These are phyloP conservation scores for Pseudopleuronectes americanus DNA, from an alignment of 2,797 vertebrate genomes.

Conservation along the genomic window DNA sequence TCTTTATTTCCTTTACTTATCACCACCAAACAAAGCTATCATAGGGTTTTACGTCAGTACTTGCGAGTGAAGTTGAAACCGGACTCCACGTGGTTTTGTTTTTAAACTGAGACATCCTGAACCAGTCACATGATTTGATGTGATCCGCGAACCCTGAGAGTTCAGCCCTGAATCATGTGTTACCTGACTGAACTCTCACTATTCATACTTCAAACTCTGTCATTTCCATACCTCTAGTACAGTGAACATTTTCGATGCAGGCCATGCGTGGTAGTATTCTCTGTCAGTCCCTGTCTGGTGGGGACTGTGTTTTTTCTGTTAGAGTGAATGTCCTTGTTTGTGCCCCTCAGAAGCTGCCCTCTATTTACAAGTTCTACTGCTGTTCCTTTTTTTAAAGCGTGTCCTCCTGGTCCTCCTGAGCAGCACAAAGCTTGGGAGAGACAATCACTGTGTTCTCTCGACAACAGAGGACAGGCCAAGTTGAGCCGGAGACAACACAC, in stretches of 20 bases:
- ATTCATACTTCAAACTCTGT: too few species aligned
- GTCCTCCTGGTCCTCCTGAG: constrained; percentile 46
- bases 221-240: too few species aligned
- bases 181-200: background rate
- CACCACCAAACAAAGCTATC: too few species aligned
- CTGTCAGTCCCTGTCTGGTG: constrained; percentile 1
- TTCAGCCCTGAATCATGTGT: background rate
- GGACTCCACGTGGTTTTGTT: too few species aligned
- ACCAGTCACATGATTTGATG: too few species aligned
- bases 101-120: too few species aligned
- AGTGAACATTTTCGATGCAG: too few species aligned
- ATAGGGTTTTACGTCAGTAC: too few species aligned
- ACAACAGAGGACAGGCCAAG: constrained; percentile 47
- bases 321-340: constrained; percentile 48
- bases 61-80: too few species aligned
- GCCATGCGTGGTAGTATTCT: background rate
- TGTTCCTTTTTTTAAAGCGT: constrained; percentile 1
- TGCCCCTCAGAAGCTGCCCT: constrained; percentile 53
- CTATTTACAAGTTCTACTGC: constrained; percentile 58
- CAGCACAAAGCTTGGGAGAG: constrained; percentile 39
- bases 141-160: too few species aligned
- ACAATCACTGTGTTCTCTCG: constrained; percentile 31
- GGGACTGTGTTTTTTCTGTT: constrained; percentile 28
- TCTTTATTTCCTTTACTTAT: too few species aligned
- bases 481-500: constrained; percentile 54